These are phyloP conservation scores for Tiaroga cobitis DNA, from an alignment of 2,797 vertebrate species.

Conservation along the genomic window DNA sequence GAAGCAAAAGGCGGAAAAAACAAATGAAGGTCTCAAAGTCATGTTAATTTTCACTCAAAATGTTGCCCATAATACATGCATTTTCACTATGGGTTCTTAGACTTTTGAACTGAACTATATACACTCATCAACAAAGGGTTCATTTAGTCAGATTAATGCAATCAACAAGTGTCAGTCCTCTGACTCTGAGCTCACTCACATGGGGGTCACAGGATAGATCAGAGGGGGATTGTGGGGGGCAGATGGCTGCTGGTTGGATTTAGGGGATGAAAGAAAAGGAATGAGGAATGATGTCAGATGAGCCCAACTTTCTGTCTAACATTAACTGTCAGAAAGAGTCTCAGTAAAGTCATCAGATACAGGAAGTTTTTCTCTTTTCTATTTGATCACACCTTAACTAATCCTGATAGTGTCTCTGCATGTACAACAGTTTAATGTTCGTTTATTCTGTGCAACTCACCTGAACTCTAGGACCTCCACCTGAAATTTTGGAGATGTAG, in stretches of 20 bases:
- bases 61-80: not conserved
- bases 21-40: not conserved
- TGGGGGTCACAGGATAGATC: conserved; percentile 65
- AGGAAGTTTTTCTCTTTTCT: not conserved
- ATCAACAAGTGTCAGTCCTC: conserved; percentile 26
- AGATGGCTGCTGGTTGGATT: conserved; percentile 67
- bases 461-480: conserved; percentile 94
- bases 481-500: conserved; percentile 94
- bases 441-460: conserved; percentile 69
- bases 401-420: not conserved
- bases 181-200: conserved; percentile 13
- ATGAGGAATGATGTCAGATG: conserved; percentile 21
- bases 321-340: not conserved
- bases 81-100: not conserved
- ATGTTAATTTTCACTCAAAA: not conserved
- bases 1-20: not conserved
- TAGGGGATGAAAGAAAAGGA: conserved; percentile 23
- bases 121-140: not conserved
- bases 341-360: not conserved
- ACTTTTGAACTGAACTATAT: not conserved
- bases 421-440: not conserved
- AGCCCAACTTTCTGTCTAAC: conserved; percentile 20
- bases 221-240: conserved; percentile 50
- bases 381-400: not conserved
- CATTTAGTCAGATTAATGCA: not conserved